Base-by-base conservation (phyloP, 2,888 invertebrate genomes). In the Biston betularia region DNA sequence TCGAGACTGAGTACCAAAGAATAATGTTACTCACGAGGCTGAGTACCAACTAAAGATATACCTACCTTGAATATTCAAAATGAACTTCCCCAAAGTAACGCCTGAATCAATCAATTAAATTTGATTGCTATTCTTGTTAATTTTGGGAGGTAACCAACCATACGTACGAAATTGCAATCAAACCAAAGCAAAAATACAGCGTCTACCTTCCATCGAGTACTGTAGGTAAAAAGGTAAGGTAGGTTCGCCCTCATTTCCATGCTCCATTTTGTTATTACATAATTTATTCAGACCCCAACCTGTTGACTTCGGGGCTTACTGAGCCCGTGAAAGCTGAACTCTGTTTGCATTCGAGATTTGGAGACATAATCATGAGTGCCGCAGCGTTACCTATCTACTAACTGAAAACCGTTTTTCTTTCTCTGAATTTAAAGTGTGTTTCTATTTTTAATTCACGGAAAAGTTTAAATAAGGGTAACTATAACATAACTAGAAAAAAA, bases 201-300 rank as follows among this genome's bases (percentile, higher is more conserved):
- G 3, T 5, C 48, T 9, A 8, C 10, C 48, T n/a, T 5, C 24
- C 15, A 24, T 24, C 15, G 15, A 2, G 14, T 38, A 38, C 38
- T 6, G 38, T 38, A 11, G n/a, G n/a, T 15, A 9, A 46, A n/a
- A n/a, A n/a, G n/a, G n/a, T n/a, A n/a, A 48, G 24, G 33, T 48
- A 48, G 10, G 50, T 50, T 50, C 33, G 6, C 12, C 42, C 58
- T 58, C 48, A 58, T 58, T 50, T 49, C 33, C 49, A 49, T 42
- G 45, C 38, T 15, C 48, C 38, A 48, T 58, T 58, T 48, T 58
- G 35, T 58, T 58, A 48, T 40, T n/a, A 40, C 42, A 58, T 58
- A 58, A 58, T 58, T 58, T 58, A 58, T 58, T 58, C 58, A 49
- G 15, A 6, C 38, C 24, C 24, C 49, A n/a, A 58, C 58, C 58